Evolutionary conservation across 64 coral and sea anemone genomes (phyloP).

Genomic region (Acropora yongei): DNA sequence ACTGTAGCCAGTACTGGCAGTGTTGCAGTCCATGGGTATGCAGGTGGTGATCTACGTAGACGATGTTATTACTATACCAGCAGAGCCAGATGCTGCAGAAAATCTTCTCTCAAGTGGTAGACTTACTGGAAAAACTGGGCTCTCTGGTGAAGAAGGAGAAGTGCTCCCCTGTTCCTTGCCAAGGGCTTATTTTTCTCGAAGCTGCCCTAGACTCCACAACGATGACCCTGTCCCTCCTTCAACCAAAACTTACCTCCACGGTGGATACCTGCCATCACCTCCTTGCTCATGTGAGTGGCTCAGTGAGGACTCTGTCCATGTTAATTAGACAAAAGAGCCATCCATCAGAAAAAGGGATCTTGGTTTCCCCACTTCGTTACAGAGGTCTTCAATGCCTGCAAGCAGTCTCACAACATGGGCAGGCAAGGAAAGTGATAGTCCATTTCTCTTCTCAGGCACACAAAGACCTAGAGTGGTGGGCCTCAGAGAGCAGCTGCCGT

Average conservation of each 20-base stretch:
- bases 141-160: constrained; percentile 1
- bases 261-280: background rate
- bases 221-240: background rate
- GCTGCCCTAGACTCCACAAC: constrained; percentile 8
- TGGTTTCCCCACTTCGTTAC: constrained; percentile 50
- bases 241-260: no score
- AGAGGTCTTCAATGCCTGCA: background rate
- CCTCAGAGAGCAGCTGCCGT: background rate
- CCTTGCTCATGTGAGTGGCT: background rate
- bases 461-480: constrained; percentile 44
- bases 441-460: background rate
- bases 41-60: background rate
- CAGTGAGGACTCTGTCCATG: constrained; percentile 19
- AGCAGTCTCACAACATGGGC: background rate
- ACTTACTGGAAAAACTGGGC: no score
- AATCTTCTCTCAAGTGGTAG: no score
- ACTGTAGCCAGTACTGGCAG: constrained; percentile 16
- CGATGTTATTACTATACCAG: background rate
- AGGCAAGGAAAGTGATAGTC: background rate
- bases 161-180: background rate
- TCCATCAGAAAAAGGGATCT: constrained; percentile 23
- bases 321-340: no score
- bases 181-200: constrained; percentile 1
- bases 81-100: no score
- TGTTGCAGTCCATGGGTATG: background rate